Conservation (phyloP, 2,113 vertebrate genomes). For the Phoxinus phoxinus region DNA sequence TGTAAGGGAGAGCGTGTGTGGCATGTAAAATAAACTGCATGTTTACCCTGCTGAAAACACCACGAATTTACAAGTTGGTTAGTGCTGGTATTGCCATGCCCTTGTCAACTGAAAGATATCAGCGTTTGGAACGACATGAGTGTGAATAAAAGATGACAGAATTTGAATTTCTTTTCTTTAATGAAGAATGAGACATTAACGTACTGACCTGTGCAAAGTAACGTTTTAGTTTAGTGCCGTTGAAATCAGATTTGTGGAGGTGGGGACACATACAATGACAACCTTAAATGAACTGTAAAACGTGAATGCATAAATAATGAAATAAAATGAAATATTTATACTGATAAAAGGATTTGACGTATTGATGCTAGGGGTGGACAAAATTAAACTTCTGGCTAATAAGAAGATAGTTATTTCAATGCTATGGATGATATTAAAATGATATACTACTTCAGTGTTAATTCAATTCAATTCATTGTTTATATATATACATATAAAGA, state of each 20-base stretch:
- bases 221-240: not conserved
- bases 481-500: too few species aligned
- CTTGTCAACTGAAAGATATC: not conserved
- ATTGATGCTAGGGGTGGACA: not conserved
- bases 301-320: not conserved
- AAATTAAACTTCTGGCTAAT: not conserved
- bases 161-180: not conserved
- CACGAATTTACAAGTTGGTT: not conserved
- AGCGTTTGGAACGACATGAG: not conserved
- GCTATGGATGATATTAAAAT: not conserved
- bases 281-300: not conserved
- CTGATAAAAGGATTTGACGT: not conserved
- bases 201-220: not conserved
- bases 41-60: not conserved
- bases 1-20: constrained; percentile 2
- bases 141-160: not conserved
- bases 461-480: too few species aligned
- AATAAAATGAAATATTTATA: not conserved
- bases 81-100: not conserved
- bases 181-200: not conserved
- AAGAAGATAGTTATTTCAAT: not conserved
- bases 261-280: not conserved
- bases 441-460: not conserved
- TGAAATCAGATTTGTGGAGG: not conserved
- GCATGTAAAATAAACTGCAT: constrained; percentile 26